phyloP scores from a whole-genome alignment of 2,888 invertebrate genomes.

The Ctena decussata region DNA sequence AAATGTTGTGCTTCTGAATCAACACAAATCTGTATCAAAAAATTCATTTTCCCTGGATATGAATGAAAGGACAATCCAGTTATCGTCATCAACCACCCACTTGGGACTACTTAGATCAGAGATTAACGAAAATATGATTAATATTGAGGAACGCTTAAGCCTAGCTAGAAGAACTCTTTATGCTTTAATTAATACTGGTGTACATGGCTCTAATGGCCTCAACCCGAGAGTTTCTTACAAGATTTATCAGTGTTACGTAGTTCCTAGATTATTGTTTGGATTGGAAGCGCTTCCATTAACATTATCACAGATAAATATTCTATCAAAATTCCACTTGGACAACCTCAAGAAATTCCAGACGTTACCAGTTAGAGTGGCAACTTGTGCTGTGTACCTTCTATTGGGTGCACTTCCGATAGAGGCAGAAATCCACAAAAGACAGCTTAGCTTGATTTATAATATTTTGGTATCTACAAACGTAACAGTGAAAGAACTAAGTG shows the following conservation, averaged over 20 bases:
- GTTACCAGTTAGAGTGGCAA: neutral
- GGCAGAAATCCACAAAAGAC: conserved; percentile 10
- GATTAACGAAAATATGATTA: neutral
- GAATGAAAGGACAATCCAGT: neutral
- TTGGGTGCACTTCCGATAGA: conserved; percentile 7
- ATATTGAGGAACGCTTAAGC: neutral
- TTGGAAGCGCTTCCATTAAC: conserved; percentile 9
- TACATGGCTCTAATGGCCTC: conserved; percentile 10
- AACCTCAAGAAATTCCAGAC: neutral
- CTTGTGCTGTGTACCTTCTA: neutral
- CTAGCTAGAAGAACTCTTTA: conserved; percentile 10
- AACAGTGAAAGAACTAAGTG: neutral
- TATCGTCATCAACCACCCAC: neutral
- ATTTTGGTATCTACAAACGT: neutral
- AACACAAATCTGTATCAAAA: neutral
- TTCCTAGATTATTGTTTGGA: conserved; percentile 6
- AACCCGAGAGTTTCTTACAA: neutral
- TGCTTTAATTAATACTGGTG: conserved; percentile 1
- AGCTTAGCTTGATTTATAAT: neutral
- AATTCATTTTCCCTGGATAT: neutral
- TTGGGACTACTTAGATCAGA: neutral
- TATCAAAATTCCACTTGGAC: neutral
- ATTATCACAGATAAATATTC: neutral
- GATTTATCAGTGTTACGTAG: conserved; percentile 7
- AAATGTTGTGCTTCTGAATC: neutral